Base-by-base conservation (phyloP, 2,797 vertebrate species). In the Hafferia zeledoni region DNA sequence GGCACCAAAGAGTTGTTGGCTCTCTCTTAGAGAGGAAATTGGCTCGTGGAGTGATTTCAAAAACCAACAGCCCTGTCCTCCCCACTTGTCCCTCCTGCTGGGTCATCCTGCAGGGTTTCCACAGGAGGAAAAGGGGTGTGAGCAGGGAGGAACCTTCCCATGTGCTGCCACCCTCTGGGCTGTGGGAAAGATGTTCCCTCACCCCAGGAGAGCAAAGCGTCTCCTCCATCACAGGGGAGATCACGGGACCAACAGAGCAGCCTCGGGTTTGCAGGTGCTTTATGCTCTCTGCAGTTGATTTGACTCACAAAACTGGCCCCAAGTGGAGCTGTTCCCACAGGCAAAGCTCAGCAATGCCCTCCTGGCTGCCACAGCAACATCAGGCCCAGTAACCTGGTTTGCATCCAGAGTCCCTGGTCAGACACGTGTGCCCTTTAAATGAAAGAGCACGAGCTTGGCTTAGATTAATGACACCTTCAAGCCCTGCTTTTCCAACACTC, bases 91-190 rank as follows among this genome's bases (percentile, higher is more conserved):
- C 43, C 4, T 81, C 70, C 89, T 57, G 30, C 72, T 61, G 83
- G 87, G 65, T 22, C 79, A 16, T 22, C 76, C 52, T 3, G 59
- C 47, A 67, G 52, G 44, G 47, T 59, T 92, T 47, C 30, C 60
- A 25, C 3, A 31, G 12, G 23, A 43, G 82, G 61, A 17, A 15
- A 28, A 12, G 57, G 17, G 3, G 7, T 33, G 60, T 22, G 79
- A 83, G 65, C 28, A 25, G 37, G 46, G 28, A 90, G 49, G 57
- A 90, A 86, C 11, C 37, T 39, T 89, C 92, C 94, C 85, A 90
- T 83, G 65, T 69, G 81, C 95, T 95, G 95, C 92, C 93, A 72
- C 61, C 79, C 89, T 82, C 76, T 39, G 77, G 76, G 53, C 57
- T 61, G 20, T 5, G 63, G 47, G 17, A 41, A n/a, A 33, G 80